Conservation (phyloP, 1,140 invertebrate species). For the Drosophila sucinea region DNA sequence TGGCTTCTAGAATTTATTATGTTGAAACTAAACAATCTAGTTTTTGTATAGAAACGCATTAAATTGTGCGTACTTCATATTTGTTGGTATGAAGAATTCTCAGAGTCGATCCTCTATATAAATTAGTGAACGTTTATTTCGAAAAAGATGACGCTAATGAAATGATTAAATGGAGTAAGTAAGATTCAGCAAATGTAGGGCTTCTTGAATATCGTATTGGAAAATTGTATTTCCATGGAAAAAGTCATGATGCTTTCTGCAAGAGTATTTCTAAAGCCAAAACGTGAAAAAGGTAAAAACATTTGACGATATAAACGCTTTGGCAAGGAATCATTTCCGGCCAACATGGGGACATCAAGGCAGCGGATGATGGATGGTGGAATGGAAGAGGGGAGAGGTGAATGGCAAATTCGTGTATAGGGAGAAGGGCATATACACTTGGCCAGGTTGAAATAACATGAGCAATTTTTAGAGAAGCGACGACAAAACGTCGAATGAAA, state of each 20-base stretch:
- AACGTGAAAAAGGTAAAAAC: constrained; percentile 43
- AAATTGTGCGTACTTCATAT: no score
- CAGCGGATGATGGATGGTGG: background rate
- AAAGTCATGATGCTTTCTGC: background rate
- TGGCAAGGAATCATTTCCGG: constrained; percentile 8
- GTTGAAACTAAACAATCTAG: no score
- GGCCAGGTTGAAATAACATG: constrained; percentile 77
- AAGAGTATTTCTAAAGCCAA: constrained; percentile 60
- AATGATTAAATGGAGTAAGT: no score
- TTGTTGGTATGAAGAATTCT: no score
- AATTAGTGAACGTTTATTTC: background rate
- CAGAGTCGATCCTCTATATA: no score
- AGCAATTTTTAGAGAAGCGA: constrained; percentile 74
- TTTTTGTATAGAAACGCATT: no score
- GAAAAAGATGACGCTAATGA: no score
- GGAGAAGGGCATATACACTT: constrained; percentile 16
- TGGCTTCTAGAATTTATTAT: no score
- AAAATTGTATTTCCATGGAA: background rate
- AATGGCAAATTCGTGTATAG: constrained; percentile 21
- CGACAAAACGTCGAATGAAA: constrained; percentile 82
- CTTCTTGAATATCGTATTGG: background rate
- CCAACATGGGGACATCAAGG: constrained; percentile 5
- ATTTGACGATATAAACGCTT: constrained; percentile 5
- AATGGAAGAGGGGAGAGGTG: constrained; percentile 1
- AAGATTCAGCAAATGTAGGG: no score